These are phyloP conservation scores for Phycodurus eques DNA, from an alignment of 2,113 vertebrate species.

Conservation along the genomic window DNA sequence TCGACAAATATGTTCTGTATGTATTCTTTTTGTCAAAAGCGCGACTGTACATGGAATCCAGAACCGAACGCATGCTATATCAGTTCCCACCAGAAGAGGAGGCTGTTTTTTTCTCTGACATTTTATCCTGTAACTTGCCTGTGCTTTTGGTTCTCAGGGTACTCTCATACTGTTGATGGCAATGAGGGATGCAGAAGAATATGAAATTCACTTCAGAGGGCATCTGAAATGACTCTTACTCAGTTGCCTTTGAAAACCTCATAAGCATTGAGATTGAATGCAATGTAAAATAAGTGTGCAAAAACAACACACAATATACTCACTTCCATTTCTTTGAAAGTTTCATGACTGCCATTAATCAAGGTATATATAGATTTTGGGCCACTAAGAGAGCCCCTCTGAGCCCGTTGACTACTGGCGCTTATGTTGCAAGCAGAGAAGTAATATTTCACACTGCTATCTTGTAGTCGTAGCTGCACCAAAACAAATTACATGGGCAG, in stretches of 20 bases:
- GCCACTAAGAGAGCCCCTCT: slow-evolving; percentile 25
- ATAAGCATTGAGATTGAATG: slow-evolving; percentile 17
- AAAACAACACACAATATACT: slow-evolving; percentile 6
- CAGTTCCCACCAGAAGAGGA: slow-evolving; percentile 58
- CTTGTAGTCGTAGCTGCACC: slow-evolving; percentile 55
- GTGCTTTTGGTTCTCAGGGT: background rate
- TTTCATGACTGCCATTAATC: slow-evolving; percentile 37
- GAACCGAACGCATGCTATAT: slow-evolving; percentile 19
- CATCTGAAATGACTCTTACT: background rate
- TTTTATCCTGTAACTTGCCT: slow-evolving; percentile 1
- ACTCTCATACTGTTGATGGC: slow-evolving; percentile 15
- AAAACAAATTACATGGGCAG: slow-evolving; percentile 52
- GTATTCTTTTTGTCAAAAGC: too few relatives aligned
- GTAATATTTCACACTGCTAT: slow-evolving; percentile 57
- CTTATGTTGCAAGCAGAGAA: slow-evolving; percentile 50
- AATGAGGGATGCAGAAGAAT: slow-evolving; percentile 19
- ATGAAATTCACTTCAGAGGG: slow-evolving; percentile 4
- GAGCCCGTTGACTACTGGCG: slow-evolving; percentile 48
- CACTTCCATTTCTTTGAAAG: slow-evolving; percentile 17
- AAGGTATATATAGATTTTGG: slow-evolving; percentile 22
- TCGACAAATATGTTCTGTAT: too few relatives aligned
- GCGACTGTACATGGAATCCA: slow-evolving; percentile 3
- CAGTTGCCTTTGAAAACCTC: slow-evolving; percentile 15
- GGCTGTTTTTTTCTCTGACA: slow-evolving; percentile 46
- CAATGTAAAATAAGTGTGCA: slow-evolving; percentile 13